Conservation (phyloP, 2,797 vertebrate species). For the Heterohyrax brucei region DNA sequence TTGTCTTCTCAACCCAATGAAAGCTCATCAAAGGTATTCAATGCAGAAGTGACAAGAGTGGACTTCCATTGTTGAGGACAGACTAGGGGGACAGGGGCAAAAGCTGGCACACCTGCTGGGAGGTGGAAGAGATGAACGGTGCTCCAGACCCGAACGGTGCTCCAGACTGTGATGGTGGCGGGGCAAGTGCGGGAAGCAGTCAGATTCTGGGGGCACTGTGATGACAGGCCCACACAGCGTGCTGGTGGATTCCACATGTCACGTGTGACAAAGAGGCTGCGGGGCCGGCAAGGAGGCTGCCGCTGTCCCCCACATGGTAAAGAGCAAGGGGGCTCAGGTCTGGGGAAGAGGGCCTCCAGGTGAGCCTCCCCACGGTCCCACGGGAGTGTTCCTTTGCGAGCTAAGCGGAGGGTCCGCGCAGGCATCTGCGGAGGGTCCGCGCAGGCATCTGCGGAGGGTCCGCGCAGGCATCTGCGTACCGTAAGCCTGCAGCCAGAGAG, state of each 20-base stretch:
- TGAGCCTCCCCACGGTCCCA: no score
- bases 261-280: neutral
- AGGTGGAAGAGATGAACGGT: neutral
- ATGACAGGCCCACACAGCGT: no score
- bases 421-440: neutral
- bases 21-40: neutral
- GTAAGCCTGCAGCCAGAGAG: neutral
- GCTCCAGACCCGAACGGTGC: accelerated
- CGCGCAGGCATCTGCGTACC: neutral
- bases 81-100: neutral
- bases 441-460: no score
- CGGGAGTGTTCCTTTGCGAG: neutral
- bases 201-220: neutral
- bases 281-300: neutral
- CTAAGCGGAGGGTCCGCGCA: neutral
- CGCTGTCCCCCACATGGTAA: neutral
- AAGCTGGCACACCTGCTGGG: neutral
- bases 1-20: neutral
- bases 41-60: neutral
- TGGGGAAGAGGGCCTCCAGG: no score
- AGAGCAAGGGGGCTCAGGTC: no score
- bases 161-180: neutral
- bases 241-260: no score
- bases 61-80: neutral
- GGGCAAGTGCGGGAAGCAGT: neutral